Evolutionary conservation across 2,113 vertebrate genomes (phyloP).

Genomic region (Gambusia affinis): DNA sequence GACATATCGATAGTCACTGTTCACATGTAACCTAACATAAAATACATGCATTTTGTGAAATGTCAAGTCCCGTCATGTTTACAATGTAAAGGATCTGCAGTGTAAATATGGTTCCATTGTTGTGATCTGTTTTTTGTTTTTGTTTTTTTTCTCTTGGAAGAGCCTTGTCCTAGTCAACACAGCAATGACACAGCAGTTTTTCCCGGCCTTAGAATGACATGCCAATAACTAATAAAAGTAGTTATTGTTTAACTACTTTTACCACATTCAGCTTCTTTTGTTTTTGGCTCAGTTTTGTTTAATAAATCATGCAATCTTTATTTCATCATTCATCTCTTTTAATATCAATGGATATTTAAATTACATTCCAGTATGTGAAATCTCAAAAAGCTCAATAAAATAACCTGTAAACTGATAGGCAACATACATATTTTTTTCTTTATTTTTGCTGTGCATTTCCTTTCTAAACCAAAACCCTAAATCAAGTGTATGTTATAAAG

Average conservation of each 20-base stretch:
- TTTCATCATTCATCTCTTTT: neutral
- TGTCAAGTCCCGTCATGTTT: neutral
- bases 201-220: neutral
- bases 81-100: neutral
- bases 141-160: no score
- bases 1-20: no score
- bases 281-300: neutral
- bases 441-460: neutral
- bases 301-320: neutral
- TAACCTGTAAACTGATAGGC: neutral
- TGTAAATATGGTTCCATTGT: no score
- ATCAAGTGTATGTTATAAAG: neutral
- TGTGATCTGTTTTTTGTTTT: no score
- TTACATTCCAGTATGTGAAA: neutral
- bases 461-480: neutral
- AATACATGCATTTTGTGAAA: neutral
- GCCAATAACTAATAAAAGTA: neutral
- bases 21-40: neutral
- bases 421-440: neutral
- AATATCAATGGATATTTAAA: neutral
- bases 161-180: no score
- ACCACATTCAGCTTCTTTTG: neutral
- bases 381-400: neutral
- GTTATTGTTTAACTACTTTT: neutral
- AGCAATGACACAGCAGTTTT: no score